Evolutionary conservation across 2,797 vertebrate species (phyloP).

Genomic region (Betta splendens): DNA sequence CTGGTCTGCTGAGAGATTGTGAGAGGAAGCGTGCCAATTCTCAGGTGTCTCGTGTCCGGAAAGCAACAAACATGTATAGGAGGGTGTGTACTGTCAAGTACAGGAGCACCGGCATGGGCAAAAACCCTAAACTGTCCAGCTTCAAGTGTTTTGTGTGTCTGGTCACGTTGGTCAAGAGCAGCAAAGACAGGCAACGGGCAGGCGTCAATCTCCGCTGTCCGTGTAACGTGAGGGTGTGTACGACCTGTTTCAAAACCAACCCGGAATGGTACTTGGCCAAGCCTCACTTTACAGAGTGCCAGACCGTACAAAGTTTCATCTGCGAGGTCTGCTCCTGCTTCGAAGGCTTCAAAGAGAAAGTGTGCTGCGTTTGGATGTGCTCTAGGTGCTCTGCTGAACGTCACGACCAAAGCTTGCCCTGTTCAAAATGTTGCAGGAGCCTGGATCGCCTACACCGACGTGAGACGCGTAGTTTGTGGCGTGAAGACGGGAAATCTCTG

Average conservation of each 20-base stretch:
- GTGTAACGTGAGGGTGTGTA: neutral
- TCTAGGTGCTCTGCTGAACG: no score
- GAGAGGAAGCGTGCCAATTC: neutral
- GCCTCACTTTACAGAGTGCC: neutral
- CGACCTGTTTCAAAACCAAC: neutral
- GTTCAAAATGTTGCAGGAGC: neutral
- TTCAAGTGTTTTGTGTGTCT: neutral
- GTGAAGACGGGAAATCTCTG: no score
- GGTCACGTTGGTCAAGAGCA: neutral
- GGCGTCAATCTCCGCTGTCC: neutral
- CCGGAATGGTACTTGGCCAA: neutral
- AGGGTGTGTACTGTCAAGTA: neutral
- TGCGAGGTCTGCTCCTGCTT: neutral
- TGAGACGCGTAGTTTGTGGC: no score
- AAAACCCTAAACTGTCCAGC: neutral
- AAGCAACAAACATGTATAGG: constrained; percentile 3
- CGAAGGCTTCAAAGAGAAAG: neutral
- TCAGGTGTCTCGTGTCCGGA: neutral
- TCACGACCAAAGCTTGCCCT: rapidly evolving
- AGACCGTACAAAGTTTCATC: neutral
- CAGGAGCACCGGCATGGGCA: rapidly evolving
- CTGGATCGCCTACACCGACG: rapidly evolving
- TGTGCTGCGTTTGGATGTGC: constrained; percentile 5
- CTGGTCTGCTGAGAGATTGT: neutral
- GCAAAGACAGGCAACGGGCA: neutral